Conservation (phyloP, 2,888 invertebrate species). For the Holacanthella duospinosa region DNA sequence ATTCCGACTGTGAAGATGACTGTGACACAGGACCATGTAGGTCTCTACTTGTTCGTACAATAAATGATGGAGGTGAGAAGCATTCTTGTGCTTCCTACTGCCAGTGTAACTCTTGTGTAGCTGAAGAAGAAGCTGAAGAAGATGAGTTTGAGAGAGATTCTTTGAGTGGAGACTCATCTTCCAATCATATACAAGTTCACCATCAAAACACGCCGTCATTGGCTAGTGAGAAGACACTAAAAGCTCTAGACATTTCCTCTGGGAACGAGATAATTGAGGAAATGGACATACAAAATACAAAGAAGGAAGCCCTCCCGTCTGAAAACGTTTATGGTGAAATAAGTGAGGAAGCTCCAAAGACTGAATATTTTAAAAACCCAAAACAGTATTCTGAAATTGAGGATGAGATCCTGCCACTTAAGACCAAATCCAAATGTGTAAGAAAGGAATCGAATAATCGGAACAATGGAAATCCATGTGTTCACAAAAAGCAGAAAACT, state of each 20-base stretch:
- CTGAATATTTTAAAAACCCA: not conserved
- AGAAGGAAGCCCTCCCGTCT: no score
- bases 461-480: not conserved
- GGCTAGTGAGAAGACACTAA: conserved; percentile 36
- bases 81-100: conserved; percentile 29
- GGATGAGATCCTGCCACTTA: not conserved
- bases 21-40: conserved; percentile 21
- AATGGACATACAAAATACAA: no score
- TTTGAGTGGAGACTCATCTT: not conserved
- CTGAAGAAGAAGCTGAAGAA: conserved; percentile 24
- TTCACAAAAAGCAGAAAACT: not conserved
- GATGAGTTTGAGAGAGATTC: conserved; percentile 24
- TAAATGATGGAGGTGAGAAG: conserved; percentile 23
- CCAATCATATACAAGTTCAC: conserved; percentile 9
- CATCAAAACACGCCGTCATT: conserved; percentile 36
- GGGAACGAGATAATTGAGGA: no score
- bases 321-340: no score
- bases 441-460: not conserved
- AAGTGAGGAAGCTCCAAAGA: not conserved
- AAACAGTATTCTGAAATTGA: not conserved
- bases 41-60: conserved; percentile 28
- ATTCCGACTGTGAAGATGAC: conserved; percentile 35
- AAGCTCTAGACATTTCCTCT: conserved; percentile 31
- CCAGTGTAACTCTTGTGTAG: conserved; percentile 32
- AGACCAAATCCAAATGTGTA: not conserved